A percentile compares a stretch with the other conserved stretches of the same genome.
These are phyloP conservation scores for Meliscaeva auricollis DNA, from an alignment of 2,888 invertebrate genomes.

Conservation along the genomic window DNA sequence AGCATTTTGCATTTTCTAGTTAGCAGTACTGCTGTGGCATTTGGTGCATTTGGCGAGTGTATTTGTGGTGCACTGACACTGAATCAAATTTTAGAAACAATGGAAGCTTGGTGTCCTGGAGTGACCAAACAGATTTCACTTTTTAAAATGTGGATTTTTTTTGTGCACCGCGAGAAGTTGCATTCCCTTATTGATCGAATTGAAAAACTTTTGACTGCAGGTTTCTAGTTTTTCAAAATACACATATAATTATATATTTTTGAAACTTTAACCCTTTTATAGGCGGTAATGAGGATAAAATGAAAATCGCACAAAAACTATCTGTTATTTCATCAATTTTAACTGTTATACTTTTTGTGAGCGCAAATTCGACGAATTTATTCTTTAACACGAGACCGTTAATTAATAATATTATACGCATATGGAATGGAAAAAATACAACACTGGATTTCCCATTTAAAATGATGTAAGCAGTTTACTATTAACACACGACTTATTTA, in stretches of 20 bases:
- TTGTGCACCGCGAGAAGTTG: conserved; percentile 78
- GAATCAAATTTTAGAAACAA: conserved; percentile 78
- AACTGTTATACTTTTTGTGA: conserved; percentile 78
- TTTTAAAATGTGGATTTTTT: conserved; percentile 80
- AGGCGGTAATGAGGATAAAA: conserved; percentile 75
- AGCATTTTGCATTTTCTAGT: conserved; percentile 77
- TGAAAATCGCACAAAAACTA: conserved; percentile 77
- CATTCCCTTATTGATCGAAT: conserved; percentile 77
- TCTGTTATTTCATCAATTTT: conserved; percentile 78
- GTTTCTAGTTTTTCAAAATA: too few species aligned
- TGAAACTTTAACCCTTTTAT: too few species aligned
- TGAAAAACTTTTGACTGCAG: conserved; percentile 77
- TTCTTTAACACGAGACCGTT: conserved; percentile 80
- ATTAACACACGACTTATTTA: not conserved
- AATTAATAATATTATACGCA: conserved; percentile 77
- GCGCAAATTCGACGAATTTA: conserved; percentile 79
- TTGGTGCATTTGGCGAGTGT: conserved; percentile 80
- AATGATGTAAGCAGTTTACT: conserved; percentile 79
- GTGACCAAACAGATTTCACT: conserved; percentile 80
- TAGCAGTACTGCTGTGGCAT: conserved; percentile 78
- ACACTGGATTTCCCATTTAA: conserved; percentile 80
- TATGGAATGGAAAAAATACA: conserved; percentile 76
- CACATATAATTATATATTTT: too few species aligned
- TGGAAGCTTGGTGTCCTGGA: conserved; percentile 82
- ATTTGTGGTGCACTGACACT: conserved; percentile 79